Evolutionary conservation across 1,140 invertebrate species (phyloP), one percentile per base, ranked within the genome.

Genomic region (Drosophila lowei): DNA sequence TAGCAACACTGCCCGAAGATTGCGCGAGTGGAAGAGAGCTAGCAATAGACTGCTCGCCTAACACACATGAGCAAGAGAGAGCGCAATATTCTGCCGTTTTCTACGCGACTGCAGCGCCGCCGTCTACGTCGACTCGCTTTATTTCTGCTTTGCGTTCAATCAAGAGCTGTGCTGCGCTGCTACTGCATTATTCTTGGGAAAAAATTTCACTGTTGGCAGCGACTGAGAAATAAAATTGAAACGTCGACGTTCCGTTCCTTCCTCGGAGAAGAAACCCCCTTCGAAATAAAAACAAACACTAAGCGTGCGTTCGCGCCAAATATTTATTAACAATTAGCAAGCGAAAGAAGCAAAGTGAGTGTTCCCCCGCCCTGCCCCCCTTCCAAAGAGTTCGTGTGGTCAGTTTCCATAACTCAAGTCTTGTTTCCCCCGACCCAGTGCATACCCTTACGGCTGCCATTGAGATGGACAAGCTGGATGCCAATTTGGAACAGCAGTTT

Each of bases 401-500:
- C 30, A 34, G 30, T 77, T 57, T 64, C 57, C 44, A 55, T 42
- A 54, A 42, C 28, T 42, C 58, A 66, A 58, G 50, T 65, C 52
- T 54, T 48, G 62, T 68, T 56, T 34, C 50, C 58, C 43, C 30
- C 48, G 46, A 57, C 55, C 61, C 70, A 86, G 81, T 86, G 81
- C 81, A 86, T 68, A 85, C 81, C 42, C 78, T 86, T 25, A 85
- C 83, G 64, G 77, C 83, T 62, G 73, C 78, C 70, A 84, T 88
- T 42, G 76, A 84, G 66, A 89, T 89, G 84, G 88, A 90, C 53
- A 90, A 90, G 70, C 75, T 90, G 66, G 89, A 90, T 66, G 84
- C 89, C 21, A 90, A 90, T 73, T 61, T 90, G 65, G 89, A 90
- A 61, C 89, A 90, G 65, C 89, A 90, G 73, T 90, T 90, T 72